Evolutionary conservation across 2,113 vertebrate species (phyloP).

Genomic region (Coregonus clupeaformis): DNA sequence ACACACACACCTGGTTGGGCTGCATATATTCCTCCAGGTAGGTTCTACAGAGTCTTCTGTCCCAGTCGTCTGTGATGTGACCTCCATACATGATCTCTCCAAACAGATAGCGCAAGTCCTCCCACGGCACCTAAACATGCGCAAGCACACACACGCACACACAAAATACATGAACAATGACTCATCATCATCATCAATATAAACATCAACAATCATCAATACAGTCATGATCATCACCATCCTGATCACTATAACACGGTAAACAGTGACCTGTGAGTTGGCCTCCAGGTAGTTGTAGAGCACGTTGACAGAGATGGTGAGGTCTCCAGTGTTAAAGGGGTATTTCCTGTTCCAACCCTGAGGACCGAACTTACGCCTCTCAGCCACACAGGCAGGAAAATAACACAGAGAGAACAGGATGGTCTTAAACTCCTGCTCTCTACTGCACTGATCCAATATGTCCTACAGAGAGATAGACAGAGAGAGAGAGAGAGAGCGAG

Average conservation of each 20-base stretch:
- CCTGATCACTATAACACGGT: background rate
- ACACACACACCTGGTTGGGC: slow-evolving; percentile 71
- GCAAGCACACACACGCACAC: slow-evolving; percentile 15
- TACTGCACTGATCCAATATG: slow-evolving; percentile 78
- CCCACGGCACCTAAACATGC: slow-evolving; percentile 75
- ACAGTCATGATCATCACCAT: slow-evolving; percentile 1
- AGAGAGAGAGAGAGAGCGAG: background rate
- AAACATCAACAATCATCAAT: slow-evolving; percentile 8
- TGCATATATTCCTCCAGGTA: slow-evolving; percentile 85
- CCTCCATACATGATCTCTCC: slow-evolving; percentile 85
- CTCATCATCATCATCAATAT: background rate
- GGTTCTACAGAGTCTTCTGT: slow-evolving; percentile 77
- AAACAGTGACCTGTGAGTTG: slow-evolving; percentile 75
- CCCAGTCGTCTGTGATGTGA: slow-evolving; percentile 84
- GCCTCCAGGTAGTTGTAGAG: slow-evolving; percentile 83
- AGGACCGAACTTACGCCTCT: slow-evolving; percentile 80
- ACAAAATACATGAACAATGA: background rate
- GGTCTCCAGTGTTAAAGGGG: slow-evolving; percentile 80
- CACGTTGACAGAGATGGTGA: slow-evolving; percentile 81
- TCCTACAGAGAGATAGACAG: slow-evolving; percentile 59
- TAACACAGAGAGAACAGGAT: slow-evolving; percentile 83
- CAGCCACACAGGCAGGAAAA: slow-evolving; percentile 80
- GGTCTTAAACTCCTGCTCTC: slow-evolving; percentile 83
- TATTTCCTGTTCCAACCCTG: slow-evolving; percentile 83
- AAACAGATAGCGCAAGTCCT: slow-evolving; percentile 82